Evolutionary conservation across 2,113 vertebrate species (phyloP), one percentile per base, ranked within the genome.

Genomic region (Morone chrysops): DNA sequence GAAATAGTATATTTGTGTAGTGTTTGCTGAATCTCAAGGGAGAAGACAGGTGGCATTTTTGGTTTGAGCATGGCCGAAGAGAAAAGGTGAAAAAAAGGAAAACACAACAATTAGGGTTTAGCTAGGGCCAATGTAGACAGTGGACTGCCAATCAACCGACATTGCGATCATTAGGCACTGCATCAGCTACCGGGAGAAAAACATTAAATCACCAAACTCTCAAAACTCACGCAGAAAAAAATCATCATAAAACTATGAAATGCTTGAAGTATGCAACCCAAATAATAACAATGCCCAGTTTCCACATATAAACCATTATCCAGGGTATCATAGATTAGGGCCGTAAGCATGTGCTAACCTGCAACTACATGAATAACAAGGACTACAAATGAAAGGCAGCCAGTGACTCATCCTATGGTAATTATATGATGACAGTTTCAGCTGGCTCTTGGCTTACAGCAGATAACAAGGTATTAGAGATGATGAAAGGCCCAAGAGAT

Each of bases 391-490:
- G 63, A 82, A 61, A 75, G 45, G 45, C 48, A 59, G 63, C n/a
- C 13, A 50, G 31, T 80, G 76, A 85, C 70, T 84, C 78, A 77
- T 54, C 43, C 43, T 48, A 31, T 48, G 68, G 59, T 78, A 76
- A 80, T 79, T 84, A 70, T 50, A 38, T 20, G 11, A 72, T 41
- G 70, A 74, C 18, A 63, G 73, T 36, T 78, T 78, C 67, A 67
- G 77, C 66, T 68, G 57, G 75, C 66, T 69, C 57, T n/a, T 57
- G 59, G 47, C 73, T 80, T 77, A 38, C 10, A 61, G 70, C 57
- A 80, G 57, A 83, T 83, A 83, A 78, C 59, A 73, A 83, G 77
- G 57, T 76, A 83, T 79, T 73, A 80, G 67, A 79, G 50, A 80
- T 70, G 78, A 85, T 82, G 20, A 79, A 69, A 77, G 36, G 43